phyloP scores from a whole-genome alignment of 2,888 invertebrate species.

The Myathropa florea region DNA sequence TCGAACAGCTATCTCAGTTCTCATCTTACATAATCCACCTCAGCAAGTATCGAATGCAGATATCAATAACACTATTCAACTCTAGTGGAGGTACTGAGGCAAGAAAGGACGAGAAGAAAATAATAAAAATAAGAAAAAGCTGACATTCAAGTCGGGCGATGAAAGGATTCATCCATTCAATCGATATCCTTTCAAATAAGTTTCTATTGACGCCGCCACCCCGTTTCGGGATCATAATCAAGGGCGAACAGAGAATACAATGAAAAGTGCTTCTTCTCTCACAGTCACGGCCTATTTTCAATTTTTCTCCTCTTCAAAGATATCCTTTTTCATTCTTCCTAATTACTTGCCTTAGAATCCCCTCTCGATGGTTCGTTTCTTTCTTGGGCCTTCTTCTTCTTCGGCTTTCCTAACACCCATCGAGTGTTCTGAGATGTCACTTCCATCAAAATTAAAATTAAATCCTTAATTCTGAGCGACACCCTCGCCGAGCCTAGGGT shows the following conservation, averaged over 20 bases:
- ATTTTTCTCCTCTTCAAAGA: not conserved
- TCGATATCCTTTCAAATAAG: constrained; percentile 47
- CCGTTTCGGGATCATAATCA: not conserved
- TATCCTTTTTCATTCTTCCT: not conserved
- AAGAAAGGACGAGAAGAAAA: not conserved
- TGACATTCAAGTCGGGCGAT: constrained; percentile 29
- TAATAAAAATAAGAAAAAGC: not conserved
- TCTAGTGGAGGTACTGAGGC: not conserved
- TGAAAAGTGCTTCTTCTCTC: not conserved
- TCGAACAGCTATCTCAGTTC: not conserved
- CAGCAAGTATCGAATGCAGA: not conserved
- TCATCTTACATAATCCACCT: not conserved
- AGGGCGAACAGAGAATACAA: not conserved
- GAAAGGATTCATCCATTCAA: constrained; percentile 41
- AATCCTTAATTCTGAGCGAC: not conserved
- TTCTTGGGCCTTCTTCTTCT: not conserved
- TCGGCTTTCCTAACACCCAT: not conserved
- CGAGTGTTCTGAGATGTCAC: not conserved
- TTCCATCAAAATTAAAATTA: not conserved
- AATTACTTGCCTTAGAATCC: not conserved
- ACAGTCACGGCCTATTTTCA: not conserved
- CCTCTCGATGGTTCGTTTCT: not conserved
- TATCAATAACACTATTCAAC: not conserved
- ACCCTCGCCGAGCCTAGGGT: not conserved
- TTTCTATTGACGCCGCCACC: not conserved